Conservation (phyloP, 2,113 vertebrate genomes). For the Thamnophis sirtalis region DNA sequence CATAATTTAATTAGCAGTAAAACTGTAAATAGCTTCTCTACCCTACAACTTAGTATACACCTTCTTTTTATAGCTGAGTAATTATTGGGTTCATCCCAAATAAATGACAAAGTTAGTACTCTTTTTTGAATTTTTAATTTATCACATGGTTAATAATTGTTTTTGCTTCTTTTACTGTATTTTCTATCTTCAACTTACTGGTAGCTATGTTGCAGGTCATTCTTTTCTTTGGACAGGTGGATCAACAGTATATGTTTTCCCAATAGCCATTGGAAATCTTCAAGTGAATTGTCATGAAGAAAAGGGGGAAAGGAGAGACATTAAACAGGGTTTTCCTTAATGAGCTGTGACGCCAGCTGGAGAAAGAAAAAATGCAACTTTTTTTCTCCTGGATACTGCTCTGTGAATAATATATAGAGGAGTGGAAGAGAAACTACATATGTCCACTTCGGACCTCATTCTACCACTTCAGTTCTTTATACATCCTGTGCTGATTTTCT, state of each 20-base stretch:
- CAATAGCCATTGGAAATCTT: slow-evolving; percentile 47
- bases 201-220: slow-evolving; percentile 14
- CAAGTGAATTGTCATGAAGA: slow-evolving; percentile 53
- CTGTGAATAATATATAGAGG: slow-evolving; percentile 52
- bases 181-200: accelerated
- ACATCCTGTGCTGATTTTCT: slow-evolving; percentile 54
- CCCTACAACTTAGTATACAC: not conserved
- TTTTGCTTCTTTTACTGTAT: not conserved
- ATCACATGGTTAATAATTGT: not conserved
- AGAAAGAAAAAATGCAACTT: slow-evolving; percentile 62
- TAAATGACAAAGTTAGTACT: not conserved
- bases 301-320: slow-evolving; percentile 48
- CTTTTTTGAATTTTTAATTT: not conserved
- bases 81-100: not conserved
- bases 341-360: slow-evolving; percentile 71
- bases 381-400: slow-evolving; percentile 64
- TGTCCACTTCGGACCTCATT: slow-evolving; percentile 33
- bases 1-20: not conserved
- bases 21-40: not conserved
- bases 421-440: not conserved
- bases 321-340: slow-evolving; percentile 70
- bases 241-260: slow-evolving; percentile 42
- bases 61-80: not conserved
- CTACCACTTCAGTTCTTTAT: not conserved
- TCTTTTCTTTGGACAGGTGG: not conserved